phyloP scores from a whole-genome alignment of 1,140 invertebrate genomes.

The Lepidurus packardi region DNA sequence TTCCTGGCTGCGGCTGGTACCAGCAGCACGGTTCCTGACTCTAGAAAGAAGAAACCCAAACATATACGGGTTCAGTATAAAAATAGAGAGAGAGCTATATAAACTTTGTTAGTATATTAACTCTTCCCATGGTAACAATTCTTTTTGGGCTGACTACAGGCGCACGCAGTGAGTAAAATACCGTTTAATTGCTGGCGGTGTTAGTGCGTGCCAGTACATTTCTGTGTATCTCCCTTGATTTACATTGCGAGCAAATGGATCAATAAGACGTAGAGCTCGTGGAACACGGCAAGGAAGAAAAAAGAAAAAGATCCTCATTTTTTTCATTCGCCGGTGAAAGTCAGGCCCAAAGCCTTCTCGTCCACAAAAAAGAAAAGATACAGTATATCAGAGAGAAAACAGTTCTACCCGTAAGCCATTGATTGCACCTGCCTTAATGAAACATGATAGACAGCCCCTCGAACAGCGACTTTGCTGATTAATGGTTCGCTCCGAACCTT shows the following conservation, averaged over 20 bases:
- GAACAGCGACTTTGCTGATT: too few relatives aligned
- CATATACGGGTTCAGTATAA: neutral
- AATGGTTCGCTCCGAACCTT: too few relatives aligned
- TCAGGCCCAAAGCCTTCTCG: neutral
- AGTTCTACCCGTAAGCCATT: neutral
- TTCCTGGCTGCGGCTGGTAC: neutral
- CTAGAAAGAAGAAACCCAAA: neutral
- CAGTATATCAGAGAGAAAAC: neutral
- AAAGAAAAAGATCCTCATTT: neutral
- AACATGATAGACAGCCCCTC: too few relatives aligned
- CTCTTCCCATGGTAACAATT: neutral
- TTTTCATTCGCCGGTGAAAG: neutral
- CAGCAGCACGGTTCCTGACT: neutral
- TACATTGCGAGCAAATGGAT: conserved; percentile 3
- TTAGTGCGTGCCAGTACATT: neutral
- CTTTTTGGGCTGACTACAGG: neutral
- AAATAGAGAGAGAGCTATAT: neutral
- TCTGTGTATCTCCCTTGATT: neutral
- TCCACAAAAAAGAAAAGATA: neutral
- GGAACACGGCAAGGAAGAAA: neutral
- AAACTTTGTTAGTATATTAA: too few relatives aligned
- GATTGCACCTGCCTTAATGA: too few relatives aligned
- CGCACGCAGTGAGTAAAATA: neutral
- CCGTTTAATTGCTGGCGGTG: neutral
- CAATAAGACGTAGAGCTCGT: neutral